A percentile compares a stretch with the other conserved stretches of the same genome.
Conservation (phyloP, 2,113 vertebrate species). For the Cololabis saira region DNA sequence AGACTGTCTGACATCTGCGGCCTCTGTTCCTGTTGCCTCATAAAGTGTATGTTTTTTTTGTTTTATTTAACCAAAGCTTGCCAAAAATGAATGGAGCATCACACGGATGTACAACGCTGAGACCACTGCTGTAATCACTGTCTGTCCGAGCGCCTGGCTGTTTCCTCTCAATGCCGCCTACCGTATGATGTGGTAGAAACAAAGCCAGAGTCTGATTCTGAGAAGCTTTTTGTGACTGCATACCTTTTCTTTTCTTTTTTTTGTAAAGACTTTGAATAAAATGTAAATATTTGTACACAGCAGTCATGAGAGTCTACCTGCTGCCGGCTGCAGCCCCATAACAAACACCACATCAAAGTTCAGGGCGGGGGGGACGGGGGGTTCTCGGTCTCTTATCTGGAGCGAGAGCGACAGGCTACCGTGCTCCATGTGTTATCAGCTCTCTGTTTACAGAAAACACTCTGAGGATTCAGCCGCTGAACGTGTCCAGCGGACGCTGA, state of each 20-base stretch:
- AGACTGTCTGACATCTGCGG: too few species aligned
- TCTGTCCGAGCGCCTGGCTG: slow-evolving; percentile 33
- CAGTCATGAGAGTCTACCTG: background rate
- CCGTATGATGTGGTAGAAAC: slow-evolving; percentile 30
- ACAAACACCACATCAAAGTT: background rate
- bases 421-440: slow-evolving; percentile 14
- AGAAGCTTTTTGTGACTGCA: slow-evolving; percentile 41
- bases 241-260: slow-evolving; percentile 11
- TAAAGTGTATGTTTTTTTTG: background rate
- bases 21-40: too few species aligned
- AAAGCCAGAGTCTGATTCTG: slow-evolving; percentile 10
- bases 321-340: background rate
- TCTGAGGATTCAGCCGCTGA: background rate
- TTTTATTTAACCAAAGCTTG: slow-evolving; percentile 40
- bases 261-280: slow-evolving; percentile 59
- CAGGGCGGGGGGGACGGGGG: background rate
- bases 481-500: background rate
- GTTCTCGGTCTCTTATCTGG: slow-evolving; percentile 18
- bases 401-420: background rate
- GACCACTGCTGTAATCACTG: slow-evolving; percentile 42
- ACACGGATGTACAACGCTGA: slow-evolving; percentile 24
- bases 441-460: background rate
- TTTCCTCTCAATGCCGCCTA: slow-evolving; percentile 22
- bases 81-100: slow-evolving; percentile 25
- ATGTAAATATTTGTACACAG: slow-evolving; percentile 68